Base-by-base conservation (phyloP, 2,797 vertebrate genomes). In the Scolopax rusticola region DNA sequence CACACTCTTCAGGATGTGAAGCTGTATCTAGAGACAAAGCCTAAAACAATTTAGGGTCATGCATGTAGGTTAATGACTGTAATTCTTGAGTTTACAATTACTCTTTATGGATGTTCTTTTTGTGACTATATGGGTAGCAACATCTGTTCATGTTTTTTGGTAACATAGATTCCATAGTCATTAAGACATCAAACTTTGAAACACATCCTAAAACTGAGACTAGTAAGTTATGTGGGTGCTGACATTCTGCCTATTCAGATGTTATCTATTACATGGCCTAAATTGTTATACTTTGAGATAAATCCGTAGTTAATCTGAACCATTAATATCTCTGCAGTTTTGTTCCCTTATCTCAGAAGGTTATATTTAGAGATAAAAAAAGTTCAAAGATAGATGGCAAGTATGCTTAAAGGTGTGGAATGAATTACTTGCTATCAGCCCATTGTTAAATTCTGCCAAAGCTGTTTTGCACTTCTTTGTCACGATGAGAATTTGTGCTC, bases 21-120 rank as follows among this genome's bases (percentile, higher is more conserved):
- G 9, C 8, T 63, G 4, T 69, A 32, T 56, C 76, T 77, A 33
- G 20, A 85, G 48, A 27, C 28, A 80, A 89, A 88, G 25, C 19
- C 36, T 85, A 63, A 90, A 78, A 6, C 30, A 54, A 17, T 51
- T 79, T 54, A 23, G 21, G 23, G 25, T 59, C 40, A 15, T 0
- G 0, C 6, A 1, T 9, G 3, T 51, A 28, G 9, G 50, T 57
- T 82, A 61, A 47, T 0, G 0, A 69, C 33, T 56, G 9, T 48
- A 85, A 63, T 78, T 85, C 53, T 59, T 30, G 25, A 70, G 6
- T 82, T 87, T 74, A 48, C 6, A 10, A 8, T 41, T 79, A 15
- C 15, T 28, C 11, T 73, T 86, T 87, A 9, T 92, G 43, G 45
- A 19, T 63, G 9, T 47, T 92, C 2, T 14, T 60, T 90, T 76